Evolutionary conservation across 2,888 invertebrate species (phyloP).

Genomic region (Incurvaria masculella): DNA sequence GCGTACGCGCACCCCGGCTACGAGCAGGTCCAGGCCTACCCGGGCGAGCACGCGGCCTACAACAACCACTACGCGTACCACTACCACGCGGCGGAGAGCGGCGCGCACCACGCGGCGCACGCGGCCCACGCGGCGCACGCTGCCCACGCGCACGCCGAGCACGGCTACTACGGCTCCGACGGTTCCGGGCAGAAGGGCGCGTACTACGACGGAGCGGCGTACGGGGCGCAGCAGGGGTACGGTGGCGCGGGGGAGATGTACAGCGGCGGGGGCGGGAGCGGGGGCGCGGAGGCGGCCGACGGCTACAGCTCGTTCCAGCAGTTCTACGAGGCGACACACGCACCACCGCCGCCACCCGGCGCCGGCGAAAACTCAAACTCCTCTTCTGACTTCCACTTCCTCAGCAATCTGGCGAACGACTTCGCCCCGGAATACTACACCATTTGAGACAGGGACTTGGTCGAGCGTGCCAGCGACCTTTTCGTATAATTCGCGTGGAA

Average conservation of each 20-base stretch:
- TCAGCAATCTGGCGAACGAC: slow-evolving; percentile 89
- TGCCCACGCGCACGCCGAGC: slow-evolving; percentile 38
- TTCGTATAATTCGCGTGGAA: slow-evolving; percentile 34
- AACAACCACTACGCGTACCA: slow-evolving; percentile 52
- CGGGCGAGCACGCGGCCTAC: slow-evolving; percentile 8
- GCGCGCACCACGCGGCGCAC: slow-evolving; percentile 43
- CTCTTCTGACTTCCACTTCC: slow-evolving; percentile 92
- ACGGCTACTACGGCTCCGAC: slow-evolving; percentile 18
- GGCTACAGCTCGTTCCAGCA: slow-evolving; percentile 69
- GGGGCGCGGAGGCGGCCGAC: slow-evolving; percentile 59
- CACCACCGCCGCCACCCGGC: slow-evolving; percentile 29
- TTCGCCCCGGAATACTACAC: slow-evolving; percentile 89
- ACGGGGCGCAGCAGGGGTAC: slow-evolving; percentile 19
- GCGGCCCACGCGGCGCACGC: too few relatives aligned
- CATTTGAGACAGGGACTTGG: slow-evolving; percentile 57
- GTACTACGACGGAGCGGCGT: slow-evolving; percentile 39
- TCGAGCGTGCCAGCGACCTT: slow-evolving; percentile 51
- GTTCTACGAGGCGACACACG: slow-evolving; percentile 61
- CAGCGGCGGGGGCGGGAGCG: slow-evolving; percentile 24
- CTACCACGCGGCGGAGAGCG: slow-evolving; percentile 46
- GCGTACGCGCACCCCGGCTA: slow-evolving; percentile 59
- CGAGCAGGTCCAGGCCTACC: slow-evolving; percentile 39
- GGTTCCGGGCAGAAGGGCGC: slow-evolving; percentile 23
- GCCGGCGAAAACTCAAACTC: slow-evolving; percentile 82
- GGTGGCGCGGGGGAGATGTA: slow-evolving; percentile 17